Evolutionary conservation across 2,113 vertebrate genomes (phyloP), one percentile per base, ranked within the genome.

Genomic region (Hoplias malabaricus): DNA sequence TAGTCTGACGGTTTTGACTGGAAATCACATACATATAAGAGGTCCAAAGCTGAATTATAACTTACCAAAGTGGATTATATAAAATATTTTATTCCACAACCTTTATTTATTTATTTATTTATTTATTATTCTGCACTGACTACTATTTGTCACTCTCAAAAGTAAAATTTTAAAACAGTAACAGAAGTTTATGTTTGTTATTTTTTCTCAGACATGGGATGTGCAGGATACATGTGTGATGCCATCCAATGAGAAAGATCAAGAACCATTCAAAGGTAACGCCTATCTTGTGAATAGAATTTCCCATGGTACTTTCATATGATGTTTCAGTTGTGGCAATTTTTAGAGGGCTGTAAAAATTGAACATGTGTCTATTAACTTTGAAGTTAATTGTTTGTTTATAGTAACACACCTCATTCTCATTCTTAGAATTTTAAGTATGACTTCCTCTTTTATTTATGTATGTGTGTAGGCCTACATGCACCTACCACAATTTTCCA

Each of bases 401-500:
- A 56, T 75, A 75, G 33, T 19, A 21, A 4, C 43, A 63, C 2
- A 38, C 7, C 31, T 63, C 31, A 50, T 54, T 34, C 63, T 76
- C 56, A 61, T 46, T 23, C 19, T 33, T 14, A 36, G 59, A n/a
- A 0, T 62, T 62, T 62, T 62, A 0, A 4, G 40, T 61, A 34
- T 62, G 4, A 31, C 56, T 74, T 78, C 70, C 75, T 82, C 40
- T 78, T 78, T 25, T 48, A 56, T 36, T 75, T 76, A 67, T 76
- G 46, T 67, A 14, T 67, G 66, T 34, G 62, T 56, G 36, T 34
- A 67, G 74, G 53, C 74, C 56, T 34, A 5, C 50, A 69, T 43
- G 56, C 75, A 43, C 38, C 46, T 50, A 57, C 74, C 43, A 40
- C 43, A 43, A 76, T 67, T 68, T 66, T 76, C 74, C 74, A 76